A percentile compares a stretch with the other conserved stretches of the same genome.
Conservation (phyloP, 53 echinoderm and acorn worm genomes). For the Holothuria leucospilota region DNA sequence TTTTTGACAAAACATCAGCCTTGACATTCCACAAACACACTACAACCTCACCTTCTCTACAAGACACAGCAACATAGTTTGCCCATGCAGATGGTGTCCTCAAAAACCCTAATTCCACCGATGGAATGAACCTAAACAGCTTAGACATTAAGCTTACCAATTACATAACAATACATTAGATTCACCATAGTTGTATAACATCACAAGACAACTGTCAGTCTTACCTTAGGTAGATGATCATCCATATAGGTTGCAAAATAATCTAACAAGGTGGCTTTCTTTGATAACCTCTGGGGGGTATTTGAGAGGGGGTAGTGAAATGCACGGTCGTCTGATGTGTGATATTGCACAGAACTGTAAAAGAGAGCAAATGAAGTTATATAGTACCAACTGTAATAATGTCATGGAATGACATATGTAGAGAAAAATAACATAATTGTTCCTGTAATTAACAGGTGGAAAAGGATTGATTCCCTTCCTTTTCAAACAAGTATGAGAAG, state of each 20-base stretch:
- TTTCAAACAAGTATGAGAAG: no score
- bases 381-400: no score
- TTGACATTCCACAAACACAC: no score
- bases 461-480: no score
- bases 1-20: no score
- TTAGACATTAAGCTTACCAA: neutral
- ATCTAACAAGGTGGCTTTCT: conserved; percentile 95
- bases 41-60: no score
- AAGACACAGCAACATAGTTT: no score
- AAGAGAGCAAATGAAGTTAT: neutral
- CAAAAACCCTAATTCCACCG: neutral
- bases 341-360: conserved; percentile 33
- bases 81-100: no score
- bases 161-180: no score
- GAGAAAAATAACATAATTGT: no score
- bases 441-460: no score
- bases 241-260: conserved; percentile 99
- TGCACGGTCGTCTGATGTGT: conserved; percentile 14
- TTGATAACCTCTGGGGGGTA: conserved; percentile 72
- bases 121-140: neutral
- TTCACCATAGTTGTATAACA: neutral
- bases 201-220: neutral
- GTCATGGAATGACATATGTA: no score
- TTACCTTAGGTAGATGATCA: conserved; percentile 78
- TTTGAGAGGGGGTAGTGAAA: conserved; percentile 10